Percentiles rank a stretch among this genome's conserved stretches.
These are phyloP conservation scores for Eilema griseolum DNA, from an alignment of 2,888 invertebrate genomes.

Conservation along the genomic window DNA sequence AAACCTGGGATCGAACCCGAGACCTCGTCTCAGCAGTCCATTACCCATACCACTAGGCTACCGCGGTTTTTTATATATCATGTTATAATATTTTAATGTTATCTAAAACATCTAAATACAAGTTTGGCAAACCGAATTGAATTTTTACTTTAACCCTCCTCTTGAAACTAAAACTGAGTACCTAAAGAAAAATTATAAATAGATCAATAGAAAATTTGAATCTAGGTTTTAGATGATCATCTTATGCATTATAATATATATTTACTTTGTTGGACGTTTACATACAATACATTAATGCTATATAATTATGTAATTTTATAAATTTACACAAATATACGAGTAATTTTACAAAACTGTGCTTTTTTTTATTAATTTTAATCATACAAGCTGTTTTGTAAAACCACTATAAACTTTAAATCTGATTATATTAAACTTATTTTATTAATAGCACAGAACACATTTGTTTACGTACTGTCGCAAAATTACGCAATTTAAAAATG, in stretches of 20 bases:
- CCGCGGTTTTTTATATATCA: no score
- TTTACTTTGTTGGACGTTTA: constrained; percentile 4
- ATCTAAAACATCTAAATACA: not conserved
- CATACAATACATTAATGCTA: not conserved
- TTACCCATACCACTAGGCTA: no score
- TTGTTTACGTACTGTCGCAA: not conserved
- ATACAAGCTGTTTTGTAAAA: not conserved
- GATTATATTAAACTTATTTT: not conserved
- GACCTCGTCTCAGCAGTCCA: no score
- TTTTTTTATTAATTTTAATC: not conserved
- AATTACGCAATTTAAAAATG: not conserved
- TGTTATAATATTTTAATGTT: no score
- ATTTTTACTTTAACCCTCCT: not conserved
- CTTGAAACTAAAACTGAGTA: not conserved
- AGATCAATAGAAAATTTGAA: not conserved
- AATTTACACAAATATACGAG: not conserved
- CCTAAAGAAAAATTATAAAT: not conserved
- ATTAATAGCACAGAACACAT: not conserved
- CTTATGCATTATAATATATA: not conserved
- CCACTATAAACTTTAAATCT: not conserved
- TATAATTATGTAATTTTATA: not conserved
- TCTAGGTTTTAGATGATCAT: no score
- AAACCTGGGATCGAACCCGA: no score
- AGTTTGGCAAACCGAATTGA: not conserved
- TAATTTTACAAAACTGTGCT: not conserved